Evolutionary conservation across 2,888 invertebrate species (phyloP).

Genomic region (Macaria liturata): DNA sequence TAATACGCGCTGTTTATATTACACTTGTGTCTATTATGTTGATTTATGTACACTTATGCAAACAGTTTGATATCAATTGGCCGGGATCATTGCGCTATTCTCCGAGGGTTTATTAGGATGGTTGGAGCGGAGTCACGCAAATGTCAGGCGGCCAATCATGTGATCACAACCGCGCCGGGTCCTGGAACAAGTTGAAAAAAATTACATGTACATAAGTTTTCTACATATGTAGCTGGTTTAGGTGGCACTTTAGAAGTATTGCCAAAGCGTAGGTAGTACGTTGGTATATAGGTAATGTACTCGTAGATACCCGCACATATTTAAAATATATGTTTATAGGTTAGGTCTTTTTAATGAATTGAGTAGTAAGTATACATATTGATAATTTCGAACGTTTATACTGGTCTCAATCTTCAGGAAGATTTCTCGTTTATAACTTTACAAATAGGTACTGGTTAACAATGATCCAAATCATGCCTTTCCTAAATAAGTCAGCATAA

Average conservation of each 20-base stretch:
- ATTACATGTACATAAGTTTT: constrained; percentile 24
- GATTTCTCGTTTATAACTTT: no score
- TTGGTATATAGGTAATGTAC: no score
- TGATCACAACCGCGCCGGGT: constrained; percentile 34
- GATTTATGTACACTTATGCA: constrained; percentile 4
- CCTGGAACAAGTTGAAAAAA: constrained; percentile 50
- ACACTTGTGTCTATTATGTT: constrained; percentile 3
- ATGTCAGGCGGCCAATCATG: constrained; percentile 54
- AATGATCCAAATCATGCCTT: no score
- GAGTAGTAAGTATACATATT: no score
- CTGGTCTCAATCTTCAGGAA: no score
- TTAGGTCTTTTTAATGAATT: no score
- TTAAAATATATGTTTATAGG: no score
- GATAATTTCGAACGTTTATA: no score
- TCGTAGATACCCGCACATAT: no score
- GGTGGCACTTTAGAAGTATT: no score
- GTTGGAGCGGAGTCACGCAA: constrained; percentile 55
- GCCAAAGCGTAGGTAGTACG: no score
- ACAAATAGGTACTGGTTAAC: no score
- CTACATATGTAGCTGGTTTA: neutral
- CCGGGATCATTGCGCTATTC: constrained; percentile 46
- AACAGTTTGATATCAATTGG: constrained; percentile 41
- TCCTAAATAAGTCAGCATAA: neutral
- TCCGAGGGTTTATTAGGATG: constrained; percentile 38
- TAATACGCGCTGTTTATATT: constrained; percentile 5